Conservation (phyloP, 92 coral and sea anemone genomes). For the Anthopleura xanthogrammica region DNA sequence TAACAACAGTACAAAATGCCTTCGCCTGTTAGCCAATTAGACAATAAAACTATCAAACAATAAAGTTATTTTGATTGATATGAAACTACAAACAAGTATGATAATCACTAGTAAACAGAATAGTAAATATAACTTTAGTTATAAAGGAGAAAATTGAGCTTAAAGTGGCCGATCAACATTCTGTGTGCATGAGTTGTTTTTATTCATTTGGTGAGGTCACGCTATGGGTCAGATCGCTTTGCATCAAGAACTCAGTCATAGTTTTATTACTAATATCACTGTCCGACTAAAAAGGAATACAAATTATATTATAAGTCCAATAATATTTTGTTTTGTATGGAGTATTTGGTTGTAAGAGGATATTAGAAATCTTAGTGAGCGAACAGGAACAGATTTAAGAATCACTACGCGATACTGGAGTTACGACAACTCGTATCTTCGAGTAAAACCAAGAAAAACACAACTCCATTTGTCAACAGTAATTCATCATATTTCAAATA, state of each 20-base stretch:
- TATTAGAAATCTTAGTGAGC: neutral
- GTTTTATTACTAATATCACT: neutral
- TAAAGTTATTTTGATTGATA: neutral
- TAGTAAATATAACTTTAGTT: neutral
- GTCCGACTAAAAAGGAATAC: neutral
- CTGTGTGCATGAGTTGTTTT: neutral
- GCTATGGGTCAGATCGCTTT: neutral
- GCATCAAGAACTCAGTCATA: neutral
- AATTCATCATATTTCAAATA: neutral
- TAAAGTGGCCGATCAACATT: neutral
- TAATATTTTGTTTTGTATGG: neutral
- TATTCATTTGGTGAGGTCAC: neutral
- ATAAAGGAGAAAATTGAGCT: neutral
- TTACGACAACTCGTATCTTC: neutral
- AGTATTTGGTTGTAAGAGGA: neutral
- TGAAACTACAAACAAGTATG: neutral
- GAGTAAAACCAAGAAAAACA: neutral
- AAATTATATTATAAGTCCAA: neutral
- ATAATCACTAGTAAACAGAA: neutral
- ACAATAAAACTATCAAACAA: neutral
- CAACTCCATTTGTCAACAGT: slow-evolving; percentile 17
- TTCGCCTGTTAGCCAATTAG: neutral
- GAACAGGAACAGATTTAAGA: neutral
- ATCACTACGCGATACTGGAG: too few relatives aligned
- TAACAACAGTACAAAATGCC: neutral